Evolutionary conservation across 2,797 vertebrate species (phyloP).

Genomic region (Orestias chungarensis): DNA sequence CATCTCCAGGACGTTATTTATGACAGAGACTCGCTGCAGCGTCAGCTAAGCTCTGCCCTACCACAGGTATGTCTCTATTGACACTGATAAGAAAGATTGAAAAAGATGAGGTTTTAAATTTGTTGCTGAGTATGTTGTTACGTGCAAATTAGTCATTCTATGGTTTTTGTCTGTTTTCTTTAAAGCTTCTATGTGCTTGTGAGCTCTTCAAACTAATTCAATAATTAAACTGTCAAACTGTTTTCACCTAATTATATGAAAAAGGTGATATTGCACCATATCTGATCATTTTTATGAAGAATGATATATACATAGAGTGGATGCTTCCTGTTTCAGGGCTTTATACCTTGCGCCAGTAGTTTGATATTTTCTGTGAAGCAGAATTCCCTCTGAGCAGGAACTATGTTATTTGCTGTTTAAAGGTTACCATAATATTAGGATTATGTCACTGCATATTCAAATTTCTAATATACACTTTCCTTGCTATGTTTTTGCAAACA

Average conservation of each 20-base stretch:
- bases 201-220: background rate
- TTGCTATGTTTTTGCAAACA: background rate
- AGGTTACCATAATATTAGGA: background rate
- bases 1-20: slow-evolving; percentile 98
- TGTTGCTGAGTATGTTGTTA: background rate
- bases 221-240: too few relatives aligned
- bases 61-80: slow-evolving; percentile 85
- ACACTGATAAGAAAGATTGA: too few relatives aligned
- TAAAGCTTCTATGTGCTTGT: background rate
- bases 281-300: background rate
- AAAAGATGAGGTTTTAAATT: background rate
- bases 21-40: slow-evolving; percentile 94
- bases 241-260: background rate
- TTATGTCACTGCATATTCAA: background rate
- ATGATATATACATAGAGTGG: background rate
- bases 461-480: background rate
- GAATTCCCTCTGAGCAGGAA: background rate
- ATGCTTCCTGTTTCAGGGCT: background rate
- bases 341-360: background rate
- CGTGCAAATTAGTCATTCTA: background rate
- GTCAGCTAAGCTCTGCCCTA: slow-evolving; percentile 96
- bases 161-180: background rate
- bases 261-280: background rate
- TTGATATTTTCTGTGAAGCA: background rate
- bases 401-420: background rate